Conservation (phyloP, 2,888 invertebrate species). For the Gordius sp. region DNA sequence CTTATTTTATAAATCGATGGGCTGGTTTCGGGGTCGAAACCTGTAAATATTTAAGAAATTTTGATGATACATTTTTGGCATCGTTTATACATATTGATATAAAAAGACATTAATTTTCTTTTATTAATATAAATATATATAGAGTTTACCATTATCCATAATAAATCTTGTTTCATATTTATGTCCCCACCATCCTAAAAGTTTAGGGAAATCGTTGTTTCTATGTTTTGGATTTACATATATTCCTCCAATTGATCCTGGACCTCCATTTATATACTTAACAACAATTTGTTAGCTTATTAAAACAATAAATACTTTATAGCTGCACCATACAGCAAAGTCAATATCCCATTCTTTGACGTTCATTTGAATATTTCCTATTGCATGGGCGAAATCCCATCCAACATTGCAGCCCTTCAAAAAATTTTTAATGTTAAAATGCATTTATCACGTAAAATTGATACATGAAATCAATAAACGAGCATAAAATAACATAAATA, state of each 20-base stretch:
- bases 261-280: slow-evolving; percentile 32
- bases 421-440: slow-evolving; percentile 6
- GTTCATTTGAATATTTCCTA: slow-evolving; percentile 34
- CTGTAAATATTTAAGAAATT: slow-evolving; percentile 23
- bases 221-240: slow-evolving; percentile 32
- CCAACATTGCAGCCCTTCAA: slow-evolving; percentile 34
- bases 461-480: no score
- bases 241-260: slow-evolving; percentile 32
- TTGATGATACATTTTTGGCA: slow-evolving; percentile 5
- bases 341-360: slow-evolving; percentile 37
- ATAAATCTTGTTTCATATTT: slow-evolving; percentile 31
- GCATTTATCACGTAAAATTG: no score
- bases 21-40: slow-evolving; percentile 30
- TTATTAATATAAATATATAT: neutral
- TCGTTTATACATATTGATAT: no score
- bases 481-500: no score
- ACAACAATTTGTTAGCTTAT: slow-evolving; percentile 15
- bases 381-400: slow-evolving; percentile 37
- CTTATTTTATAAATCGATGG: slow-evolving; percentile 32
- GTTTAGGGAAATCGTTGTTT: slow-evolving; percentile 27
- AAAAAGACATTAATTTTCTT: no score
- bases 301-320: slow-evolving; percentile 30
- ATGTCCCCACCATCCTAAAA: slow-evolving; percentile 38
- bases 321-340: slow-evolving; percentile 38
- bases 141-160: slow-evolving; percentile 31